Evolutionary conservation across 2,113 vertebrate genomes (phyloP), one percentile per base, ranked within the genome.

Genomic region (Nycticryphes semicollaris): DNA sequence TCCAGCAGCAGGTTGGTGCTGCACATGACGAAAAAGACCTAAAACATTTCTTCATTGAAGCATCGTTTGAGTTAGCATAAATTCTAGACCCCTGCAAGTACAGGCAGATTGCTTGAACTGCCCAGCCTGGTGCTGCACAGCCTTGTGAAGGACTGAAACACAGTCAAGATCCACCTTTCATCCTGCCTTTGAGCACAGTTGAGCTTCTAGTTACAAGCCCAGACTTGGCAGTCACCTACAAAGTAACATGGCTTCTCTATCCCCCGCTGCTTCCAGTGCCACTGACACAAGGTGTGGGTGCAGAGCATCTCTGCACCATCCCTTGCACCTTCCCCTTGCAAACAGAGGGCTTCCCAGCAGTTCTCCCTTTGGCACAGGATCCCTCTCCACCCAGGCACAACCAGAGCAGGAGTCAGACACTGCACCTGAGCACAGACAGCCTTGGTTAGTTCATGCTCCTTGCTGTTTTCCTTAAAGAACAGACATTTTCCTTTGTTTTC

Each of bases 181-280:
- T 30, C 16, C 9, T 50, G 27, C 35, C 68, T 86, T 66, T 62
- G 24, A 56, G 30, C 60, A 60, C 12, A 53, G 4, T 13, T 27
- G 47, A 50, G 10, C 48, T 45, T 48, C 7, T 7, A 63, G 20
- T 31, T 59, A 6, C n/a, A 81, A 87, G 45, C 8, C 9, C 41
- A 77, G 43, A 10, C 31, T 45, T 67, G 33, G 51, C 3, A 45
- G 10, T 27, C 33, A 16, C 43, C 30, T 43, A 28, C 21, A 56
- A 30, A 30, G 39, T 37, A 33, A 20, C 28, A 18, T 19, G 35
- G 1, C 19, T 69, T n/a, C 51, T 64, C 43, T 20, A 24, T 17
- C 13, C 11, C 4, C 28, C 60, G 47, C 27, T 86, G 19, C 14
- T 0, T 0, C 43, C 59, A 35, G 15, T 31, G 35, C 2, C 43